phyloP scores from a whole-genome alignment of 1,140 invertebrate species.

The Heterodera carotae region DNA sequence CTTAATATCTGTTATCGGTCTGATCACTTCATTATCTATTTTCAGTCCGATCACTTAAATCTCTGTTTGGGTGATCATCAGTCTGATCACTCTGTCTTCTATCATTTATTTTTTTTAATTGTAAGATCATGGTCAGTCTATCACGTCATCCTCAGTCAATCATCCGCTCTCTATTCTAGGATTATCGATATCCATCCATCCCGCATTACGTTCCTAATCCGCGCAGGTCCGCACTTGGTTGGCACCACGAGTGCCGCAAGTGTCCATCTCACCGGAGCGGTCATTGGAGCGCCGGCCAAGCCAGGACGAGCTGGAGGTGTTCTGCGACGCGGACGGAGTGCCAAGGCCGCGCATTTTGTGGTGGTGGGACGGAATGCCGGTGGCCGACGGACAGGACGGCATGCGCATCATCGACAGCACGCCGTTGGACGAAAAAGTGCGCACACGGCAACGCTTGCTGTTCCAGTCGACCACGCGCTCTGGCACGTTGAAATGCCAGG shows the following conservation, averaged over 20 bases:
- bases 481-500: conserved; percentile 55
- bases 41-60: no score
- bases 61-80: no score
- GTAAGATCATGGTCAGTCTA: no score
- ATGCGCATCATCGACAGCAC: conserved; percentile 63
- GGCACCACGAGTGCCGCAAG: conserved; percentile 3
- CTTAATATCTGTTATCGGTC: no score
- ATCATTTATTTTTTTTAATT: no score
- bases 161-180: no score
- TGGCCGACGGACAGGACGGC: conserved; percentile 63
- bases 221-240: conserved; percentile 20
- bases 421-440: conserved; percentile 53
- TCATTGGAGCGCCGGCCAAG: conserved; percentile 47
- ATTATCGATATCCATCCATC: no score
- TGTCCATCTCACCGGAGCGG: background rate
- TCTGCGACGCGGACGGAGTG: conserved; percentile 61
- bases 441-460: conserved; percentile 57
- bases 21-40: no score
- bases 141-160: no score
- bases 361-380: conserved; percentile 56
- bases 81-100: no score
- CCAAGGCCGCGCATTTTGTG: conserved; percentile 64
- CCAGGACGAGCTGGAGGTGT: conserved; percentile 55
- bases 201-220: no score
- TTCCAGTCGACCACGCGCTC: conserved; percentile 58